These are phyloP conservation scores for Pangasius krempfi DNA, from an alignment of 2,797 vertebrate species.

Conservation along the genomic window DNA sequence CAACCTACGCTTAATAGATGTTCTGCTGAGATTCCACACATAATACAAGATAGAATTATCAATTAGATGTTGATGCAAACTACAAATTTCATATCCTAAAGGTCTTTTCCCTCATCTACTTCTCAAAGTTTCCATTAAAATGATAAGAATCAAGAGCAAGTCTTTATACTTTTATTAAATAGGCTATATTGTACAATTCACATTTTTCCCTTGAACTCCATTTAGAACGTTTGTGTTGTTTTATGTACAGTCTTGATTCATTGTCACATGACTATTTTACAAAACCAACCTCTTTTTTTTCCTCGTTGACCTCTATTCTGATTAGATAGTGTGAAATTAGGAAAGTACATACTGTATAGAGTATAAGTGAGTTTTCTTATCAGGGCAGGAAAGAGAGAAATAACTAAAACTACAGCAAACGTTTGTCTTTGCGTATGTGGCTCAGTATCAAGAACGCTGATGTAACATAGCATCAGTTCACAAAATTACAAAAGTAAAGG, in stretches of 20 bases:
- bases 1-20: not conserved
- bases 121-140: not conserved
- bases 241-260: not conserved
- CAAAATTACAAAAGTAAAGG: conserved; percentile 1
- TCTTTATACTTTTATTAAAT: conserved; percentile 1
- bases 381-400: not conserved
- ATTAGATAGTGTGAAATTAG: not conserved
- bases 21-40: not conserved
- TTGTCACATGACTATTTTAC: not conserved
- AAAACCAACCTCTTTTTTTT: not conserved
- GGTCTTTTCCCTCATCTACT: not conserved
- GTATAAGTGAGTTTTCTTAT: not conserved
- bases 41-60: conserved; percentile 12
- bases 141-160: not conserved
- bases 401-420: not conserved
- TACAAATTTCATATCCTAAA: conserved; percentile 3
- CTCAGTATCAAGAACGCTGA: not conserved
- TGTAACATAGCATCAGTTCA: not conserved
- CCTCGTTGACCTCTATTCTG: not conserved
- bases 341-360: not conserved
- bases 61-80: not conserved
- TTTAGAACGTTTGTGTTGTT: not conserved
- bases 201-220: not conserved
- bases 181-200: not conserved
- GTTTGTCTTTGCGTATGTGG: not conserved